Evolutionary conservation across 1,140 invertebrate genomes (phyloP).

Genomic region (Bombyx mori): DNA sequence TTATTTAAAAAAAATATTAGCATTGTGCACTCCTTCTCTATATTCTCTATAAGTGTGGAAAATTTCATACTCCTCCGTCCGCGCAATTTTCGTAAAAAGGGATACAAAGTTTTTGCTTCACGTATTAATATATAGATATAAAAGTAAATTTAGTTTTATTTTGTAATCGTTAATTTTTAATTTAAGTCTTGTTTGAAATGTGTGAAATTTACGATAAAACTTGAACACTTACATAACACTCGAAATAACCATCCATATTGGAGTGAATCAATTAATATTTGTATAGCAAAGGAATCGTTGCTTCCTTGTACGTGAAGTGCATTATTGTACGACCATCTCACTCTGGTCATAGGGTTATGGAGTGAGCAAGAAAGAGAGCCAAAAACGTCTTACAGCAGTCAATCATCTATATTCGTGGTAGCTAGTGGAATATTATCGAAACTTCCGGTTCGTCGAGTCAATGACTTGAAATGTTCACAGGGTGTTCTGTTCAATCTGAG

Average conservation of each 20-base stretch:
- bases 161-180: too few species aligned
- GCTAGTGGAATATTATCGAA: conserved; percentile 57
- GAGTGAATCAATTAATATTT: conserved; percentile 52
- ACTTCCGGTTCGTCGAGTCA: conserved; percentile 57
- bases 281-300: conserved; percentile 45
- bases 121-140: too few species aligned
- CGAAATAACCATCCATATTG: conserved; percentile 17
- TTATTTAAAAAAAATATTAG: too few species aligned
- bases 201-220: neutral
- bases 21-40: too few species aligned
- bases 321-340: conserved; percentile 31
- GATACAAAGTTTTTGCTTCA: too few species aligned
- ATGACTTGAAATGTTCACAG: conserved; percentile 35
- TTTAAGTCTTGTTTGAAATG: neutral
- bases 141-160: too few species aligned
- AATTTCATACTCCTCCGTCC: too few species aligned
- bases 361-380: conserved; percentile 23
- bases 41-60: too few species aligned
- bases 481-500: neutral
- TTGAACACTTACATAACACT: conserved; percentile 12
- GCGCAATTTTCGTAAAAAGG: too few species aligned
- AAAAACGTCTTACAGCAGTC: conserved; percentile 45
- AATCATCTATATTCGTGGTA: conserved; percentile 67
- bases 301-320: conserved; percentile 61
- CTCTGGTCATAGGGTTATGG: conserved; percentile 13